Percentiles rank a stretch among this genome's conserved stretches.
Conservation (phyloP, 1,140 invertebrate genomes). For the Amphibalanus amphitrite region DNA sequence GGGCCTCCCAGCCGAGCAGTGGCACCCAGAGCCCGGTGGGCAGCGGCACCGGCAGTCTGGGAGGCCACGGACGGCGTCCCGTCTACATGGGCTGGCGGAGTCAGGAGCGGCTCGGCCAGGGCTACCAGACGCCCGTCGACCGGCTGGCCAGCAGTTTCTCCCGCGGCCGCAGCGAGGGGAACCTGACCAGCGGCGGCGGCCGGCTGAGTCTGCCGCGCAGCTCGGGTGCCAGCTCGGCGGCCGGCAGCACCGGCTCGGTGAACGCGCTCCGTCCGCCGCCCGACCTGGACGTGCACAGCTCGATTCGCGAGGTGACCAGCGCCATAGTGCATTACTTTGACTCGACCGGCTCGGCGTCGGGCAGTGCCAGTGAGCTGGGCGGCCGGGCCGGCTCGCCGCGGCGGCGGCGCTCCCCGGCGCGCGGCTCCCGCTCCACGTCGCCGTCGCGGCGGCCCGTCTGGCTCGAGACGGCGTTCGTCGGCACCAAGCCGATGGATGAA, state of each 20-base stretch:
- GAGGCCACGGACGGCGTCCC: slow-evolving; percentile 25
- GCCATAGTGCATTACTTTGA: slow-evolving; percentile 77
- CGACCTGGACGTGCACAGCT: slow-evolving; percentile 45
- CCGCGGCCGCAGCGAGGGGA: slow-evolving; percentile 19
- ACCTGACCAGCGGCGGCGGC: slow-evolving; percentile 2
- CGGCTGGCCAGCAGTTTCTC: slow-evolving; percentile 38
- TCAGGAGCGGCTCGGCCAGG: slow-evolving; percentile 47
- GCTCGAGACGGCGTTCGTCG: slow-evolving; percentile 80
- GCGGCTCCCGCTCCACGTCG: slow-evolving; percentile 19
- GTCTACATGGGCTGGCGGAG: slow-evolving; percentile 79
- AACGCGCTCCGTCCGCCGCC: slow-evolving; percentile 6
- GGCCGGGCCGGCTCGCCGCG: slow-evolving; percentile 11
- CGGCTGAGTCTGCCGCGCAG: slow-evolving; percentile 1
- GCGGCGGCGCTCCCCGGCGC: background rate
- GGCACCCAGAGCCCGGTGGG: slow-evolving; percentile 12
- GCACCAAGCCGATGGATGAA: slow-evolving; percentile 46
- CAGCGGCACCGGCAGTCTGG: slow-evolving; percentile 31
- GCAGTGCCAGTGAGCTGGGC: slow-evolving; percentile 34
- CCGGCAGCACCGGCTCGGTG: slow-evolving; percentile 9
- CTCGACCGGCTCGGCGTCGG: slow-evolving; percentile 28
- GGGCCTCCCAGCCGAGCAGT: slow-evolving; percentile 11
- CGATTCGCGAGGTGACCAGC: slow-evolving; percentile 78
- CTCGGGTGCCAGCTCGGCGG: slow-evolving; percentile 7
- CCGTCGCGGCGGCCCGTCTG: slow-evolving; percentile 37
- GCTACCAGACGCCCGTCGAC: slow-evolving; percentile 56